Evolutionary conservation across 2,113 vertebrate species (phyloP), one percentile per base, ranked within the genome.

Genomic region (Egretta garzetta): DNA sequence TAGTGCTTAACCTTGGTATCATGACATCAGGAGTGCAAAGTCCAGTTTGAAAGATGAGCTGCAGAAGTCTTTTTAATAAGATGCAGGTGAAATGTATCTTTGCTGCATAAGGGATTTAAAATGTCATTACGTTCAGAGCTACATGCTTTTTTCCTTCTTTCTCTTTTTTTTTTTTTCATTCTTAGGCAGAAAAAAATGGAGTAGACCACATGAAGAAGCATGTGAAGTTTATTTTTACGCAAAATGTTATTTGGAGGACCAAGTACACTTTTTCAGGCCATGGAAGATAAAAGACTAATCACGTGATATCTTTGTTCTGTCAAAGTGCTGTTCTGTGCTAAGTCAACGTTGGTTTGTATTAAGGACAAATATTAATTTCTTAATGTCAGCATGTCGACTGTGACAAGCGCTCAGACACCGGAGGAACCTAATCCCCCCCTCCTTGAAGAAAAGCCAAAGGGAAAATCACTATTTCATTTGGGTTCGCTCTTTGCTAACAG

Each of bases 401-500:
- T 68, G 2, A 22, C 84, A 0, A 97, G 81, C 1, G 19, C 94
- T 30, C 86, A n/a, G 4, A 35, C 37, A 0, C 26, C 18, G 0
- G 97, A 96, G 58, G 33, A 95, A 8, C 43, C 86, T 1, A 80
- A 64, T 16, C 39, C 88, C 26, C 32, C 96, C 2, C 10, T 24
- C 18, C 63, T 79, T 17, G 91, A 96, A 39, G 98, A 97, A 28
- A 96, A 96, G 23, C 55, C 93, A 0, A 95, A 81, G 26, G 97
- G 92, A 14, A 98, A 95, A 77, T 49, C 91, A 0, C 76, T 98
- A 2, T 98, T 98, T 60, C 63, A 94, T 37, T 81, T 98, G 52
- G 88, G 98, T 52, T 96, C 98, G 0, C 97, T 99, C 4, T 98
- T 98, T 19, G 86, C 97, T 20, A 96, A 63, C 77, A 97, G 98